phyloP scores from a whole-genome alignment of 2,888 invertebrate genomes.

The Pterostichus madidus region DNA sequence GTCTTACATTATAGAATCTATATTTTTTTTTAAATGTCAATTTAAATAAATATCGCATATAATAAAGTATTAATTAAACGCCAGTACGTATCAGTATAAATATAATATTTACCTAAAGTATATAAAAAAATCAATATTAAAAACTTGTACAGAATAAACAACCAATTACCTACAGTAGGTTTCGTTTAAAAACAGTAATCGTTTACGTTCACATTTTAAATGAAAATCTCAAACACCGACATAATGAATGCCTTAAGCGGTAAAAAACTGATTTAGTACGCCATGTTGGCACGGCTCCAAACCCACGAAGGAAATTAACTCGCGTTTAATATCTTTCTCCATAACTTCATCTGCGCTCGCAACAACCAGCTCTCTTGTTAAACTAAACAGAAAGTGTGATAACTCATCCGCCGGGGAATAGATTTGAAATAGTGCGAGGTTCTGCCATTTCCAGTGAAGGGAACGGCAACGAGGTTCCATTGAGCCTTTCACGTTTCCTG shows the following conservation, averaged over 20 bases:
- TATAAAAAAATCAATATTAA: no score
- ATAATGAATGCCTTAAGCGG: conserved; percentile 34
- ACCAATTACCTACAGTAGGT: conserved; percentile 9
- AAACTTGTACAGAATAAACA: background rate
- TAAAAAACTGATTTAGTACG: conserved; percentile 45
- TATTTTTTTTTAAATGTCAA: no score
- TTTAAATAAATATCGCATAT: no score
- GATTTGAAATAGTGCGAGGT: conserved; percentile 23
- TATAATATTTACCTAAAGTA: no score
- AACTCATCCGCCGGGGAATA: conserved; percentile 57
- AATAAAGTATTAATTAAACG: no score
- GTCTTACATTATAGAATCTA: no score
- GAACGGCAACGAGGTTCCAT: background rate
- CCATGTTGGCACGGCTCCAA: conserved; percentile 14
- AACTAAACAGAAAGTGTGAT: conserved; percentile 52
- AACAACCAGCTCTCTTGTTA: conserved; percentile 41
- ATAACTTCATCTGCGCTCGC: conserved; percentile 53
- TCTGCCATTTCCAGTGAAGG: background rate
- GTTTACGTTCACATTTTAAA: conserved; percentile 19
- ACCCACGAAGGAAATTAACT: conserved; percentile 46
- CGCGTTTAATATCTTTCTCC: conserved; percentile 50
- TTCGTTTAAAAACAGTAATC: conserved; percentile 18
- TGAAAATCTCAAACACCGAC: conserved; percentile 21
- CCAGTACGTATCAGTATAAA: no score
- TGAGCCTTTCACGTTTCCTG: conserved; percentile 1